These are phyloP conservation scores for Apus apus DNA, from an alignment of 2,113 vertebrate species.

Conservation along the genomic window DNA sequence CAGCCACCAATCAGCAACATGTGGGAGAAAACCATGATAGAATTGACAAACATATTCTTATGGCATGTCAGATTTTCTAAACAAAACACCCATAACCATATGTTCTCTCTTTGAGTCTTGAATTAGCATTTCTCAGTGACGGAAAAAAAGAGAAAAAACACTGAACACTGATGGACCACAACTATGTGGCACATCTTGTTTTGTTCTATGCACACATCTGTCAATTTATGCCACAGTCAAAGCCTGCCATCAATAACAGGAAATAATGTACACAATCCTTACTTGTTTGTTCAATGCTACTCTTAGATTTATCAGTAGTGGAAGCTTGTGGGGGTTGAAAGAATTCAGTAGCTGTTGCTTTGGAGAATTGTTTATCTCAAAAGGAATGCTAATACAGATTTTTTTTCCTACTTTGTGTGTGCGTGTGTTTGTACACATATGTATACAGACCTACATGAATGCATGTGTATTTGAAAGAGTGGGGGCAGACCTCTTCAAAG, in stretches of 20 bases:
- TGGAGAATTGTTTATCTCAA: background rate
- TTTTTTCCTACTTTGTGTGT: background rate
- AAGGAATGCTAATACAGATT: background rate
- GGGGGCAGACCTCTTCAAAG: background rate
- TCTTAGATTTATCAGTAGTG: background rate
- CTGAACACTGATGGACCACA: slow-evolving; percentile 7
- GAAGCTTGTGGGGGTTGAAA: background rate
- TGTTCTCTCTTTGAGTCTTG: slow-evolving; percentile 31
- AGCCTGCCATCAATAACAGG: background rate
- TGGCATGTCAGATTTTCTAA: slow-evolving; percentile 19
- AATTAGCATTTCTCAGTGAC: slow-evolving; percentile 35
- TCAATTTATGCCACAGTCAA: background rate
- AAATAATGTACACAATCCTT: background rate
- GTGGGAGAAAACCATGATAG: background rate
- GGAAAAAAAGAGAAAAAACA: background rate
- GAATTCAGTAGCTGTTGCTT: background rate
- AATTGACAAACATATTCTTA: slow-evolving; percentile 35
- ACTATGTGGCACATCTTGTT: slow-evolving; percentile 22
- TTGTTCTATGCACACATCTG: slow-evolving; percentile 56
- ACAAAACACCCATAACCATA: slow-evolving; percentile 36
- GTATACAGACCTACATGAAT: background rate
- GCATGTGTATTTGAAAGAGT: background rate
- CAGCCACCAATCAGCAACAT: background rate
- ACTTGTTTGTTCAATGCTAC: background rate
- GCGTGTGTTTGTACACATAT: rapidly evolving